Conservation (phyloP, 1,140 invertebrate genomes). For the Rhizoglyphus robini region DNA sequence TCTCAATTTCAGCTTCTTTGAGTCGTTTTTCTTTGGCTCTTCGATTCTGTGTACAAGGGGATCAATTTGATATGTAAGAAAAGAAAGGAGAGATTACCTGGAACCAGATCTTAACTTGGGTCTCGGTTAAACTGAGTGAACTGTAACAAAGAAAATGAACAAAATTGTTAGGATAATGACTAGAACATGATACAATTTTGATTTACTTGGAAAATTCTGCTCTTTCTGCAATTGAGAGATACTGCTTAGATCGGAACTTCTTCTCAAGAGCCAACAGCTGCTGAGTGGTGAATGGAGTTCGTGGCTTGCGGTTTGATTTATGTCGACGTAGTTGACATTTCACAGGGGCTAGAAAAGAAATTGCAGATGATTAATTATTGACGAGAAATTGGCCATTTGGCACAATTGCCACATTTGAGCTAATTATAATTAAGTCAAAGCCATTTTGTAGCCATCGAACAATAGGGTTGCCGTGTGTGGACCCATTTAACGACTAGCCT, state of each 20-base stretch:
- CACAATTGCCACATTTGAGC: not conserved
- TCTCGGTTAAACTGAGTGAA: constrained; percentile 83
- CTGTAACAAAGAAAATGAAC: constrained; percentile 28
- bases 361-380: not conserved
- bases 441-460: not conserved
- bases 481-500: not conserved
- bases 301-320: constrained; percentile 91
- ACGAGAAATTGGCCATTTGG: not conserved
- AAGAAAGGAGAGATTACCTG: constrained; percentile 22
- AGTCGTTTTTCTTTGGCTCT: constrained; percentile 42
- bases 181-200: not conserved
- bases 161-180: not conserved
- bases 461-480: not conserved
- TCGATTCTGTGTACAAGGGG: constrained; percentile 35
- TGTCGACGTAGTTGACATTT: constrained; percentile 87
- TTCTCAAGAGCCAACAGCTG: constrained; percentile 83
- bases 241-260: constrained; percentile 92
- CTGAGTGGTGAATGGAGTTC: constrained; percentile 92
- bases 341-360: constrained; percentile 25
- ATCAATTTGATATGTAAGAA: not conserved
- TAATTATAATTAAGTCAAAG: not conserved
- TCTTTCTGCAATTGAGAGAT: constrained; percentile 85
- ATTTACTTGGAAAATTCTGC: constrained; percentile 70
- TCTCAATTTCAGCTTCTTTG: constrained; percentile 37
- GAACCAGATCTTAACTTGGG: constrained; percentile 42